Evolutionary conservation across 1,140 invertebrate species (phyloP), one percentile per base, ranked within the genome.

Genomic region (Archegozetes longisetosus): DNA sequence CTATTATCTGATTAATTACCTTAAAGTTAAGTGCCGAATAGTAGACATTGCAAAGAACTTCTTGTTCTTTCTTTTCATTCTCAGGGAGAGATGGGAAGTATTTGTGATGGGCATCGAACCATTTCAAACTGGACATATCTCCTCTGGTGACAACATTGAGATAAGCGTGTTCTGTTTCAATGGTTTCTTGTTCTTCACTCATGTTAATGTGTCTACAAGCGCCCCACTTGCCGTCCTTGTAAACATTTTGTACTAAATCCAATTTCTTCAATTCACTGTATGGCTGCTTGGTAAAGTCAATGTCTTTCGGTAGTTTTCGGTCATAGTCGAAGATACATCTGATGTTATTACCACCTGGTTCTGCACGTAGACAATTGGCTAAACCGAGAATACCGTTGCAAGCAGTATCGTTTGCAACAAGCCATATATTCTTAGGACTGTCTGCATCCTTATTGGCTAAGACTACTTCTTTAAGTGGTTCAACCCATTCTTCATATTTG

Each of bases 1-100:
- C 79, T 78, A 2, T 80, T 76, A 0, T 58, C 65, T 28, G 23
- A 14, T 13, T 40, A n/a, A 22, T 46, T 46, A 55, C 54, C 28
- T 62, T 62, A 82, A 97, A 97, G 73, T 98, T 97, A 4, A 98
- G 78, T 25, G 93, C 85, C 2, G 92, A 84, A 74, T 91, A 97
- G 69, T 66, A 67, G 13, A 97, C 89, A 62, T 76, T 78, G 72
- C 90, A 96, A 1, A 91, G 72, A 66, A 85, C 80, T 28, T 70
- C 73, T 54, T 57, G 50, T 26, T n/a, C 1, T 13, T 48, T 29
- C 4, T 74, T 71, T 3, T 2, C 70, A 64, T 40, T 70, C 47
- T 26, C 13, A 22, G 20, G 3, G 2, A 59, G 2, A 3, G 17
- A 9, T 32, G 20, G 25, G 12, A 3, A n/a, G 20, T 54, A 51